Evolutionary conservation across 2,797 vertebrate species (phyloP).

Genomic region (Picus viridis): DNA sequence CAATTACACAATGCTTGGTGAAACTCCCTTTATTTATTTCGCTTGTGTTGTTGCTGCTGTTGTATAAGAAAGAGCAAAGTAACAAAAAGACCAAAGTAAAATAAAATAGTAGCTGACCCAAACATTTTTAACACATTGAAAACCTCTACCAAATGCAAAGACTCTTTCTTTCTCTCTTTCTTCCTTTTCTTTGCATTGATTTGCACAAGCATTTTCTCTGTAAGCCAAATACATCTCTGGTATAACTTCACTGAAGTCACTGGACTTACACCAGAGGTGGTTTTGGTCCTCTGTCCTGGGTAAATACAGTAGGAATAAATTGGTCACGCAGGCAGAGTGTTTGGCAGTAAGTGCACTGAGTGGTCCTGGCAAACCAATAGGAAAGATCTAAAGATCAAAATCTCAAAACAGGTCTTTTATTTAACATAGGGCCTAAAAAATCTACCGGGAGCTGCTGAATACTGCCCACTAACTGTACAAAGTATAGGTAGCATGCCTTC

Average conservation of each 20-base stretch:
- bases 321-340: conserved; percentile 62
- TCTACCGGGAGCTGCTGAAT: conserved; percentile 84
- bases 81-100: conserved; percentile 73
- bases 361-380: conserved; percentile 71
- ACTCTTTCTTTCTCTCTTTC: conserved; percentile 11
- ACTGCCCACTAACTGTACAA: conserved; percentile 86
- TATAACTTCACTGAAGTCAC: conserved; percentile 70
- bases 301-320: conserved; percentile 71
- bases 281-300: conserved; percentile 62
- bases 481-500: conserved; percentile 85
- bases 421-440: conserved; percentile 80
- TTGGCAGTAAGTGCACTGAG: conserved; percentile 70
- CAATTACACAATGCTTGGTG: conserved; percentile 66
- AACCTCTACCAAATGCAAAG: conserved; percentile 47
- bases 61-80: conserved; percentile 72
- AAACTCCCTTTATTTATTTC: conserved; percentile 79
- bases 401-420: conserved; percentile 79
- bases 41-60: conserved; percentile 68
- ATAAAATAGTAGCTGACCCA: conserved; percentile 65
- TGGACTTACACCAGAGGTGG: conserved; percentile 67
- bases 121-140: conserved; percentile 56
- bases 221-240: conserved; percentile 66
- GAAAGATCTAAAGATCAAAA: conserved; percentile 75
- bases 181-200: conserved; percentile 61
- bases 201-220: conserved; percentile 41